These are phyloP conservation scores for Epinephelus lanceolatus DNA, from an alignment of 2,113 vertebrate genomes.

Conservation along the genomic window DNA sequence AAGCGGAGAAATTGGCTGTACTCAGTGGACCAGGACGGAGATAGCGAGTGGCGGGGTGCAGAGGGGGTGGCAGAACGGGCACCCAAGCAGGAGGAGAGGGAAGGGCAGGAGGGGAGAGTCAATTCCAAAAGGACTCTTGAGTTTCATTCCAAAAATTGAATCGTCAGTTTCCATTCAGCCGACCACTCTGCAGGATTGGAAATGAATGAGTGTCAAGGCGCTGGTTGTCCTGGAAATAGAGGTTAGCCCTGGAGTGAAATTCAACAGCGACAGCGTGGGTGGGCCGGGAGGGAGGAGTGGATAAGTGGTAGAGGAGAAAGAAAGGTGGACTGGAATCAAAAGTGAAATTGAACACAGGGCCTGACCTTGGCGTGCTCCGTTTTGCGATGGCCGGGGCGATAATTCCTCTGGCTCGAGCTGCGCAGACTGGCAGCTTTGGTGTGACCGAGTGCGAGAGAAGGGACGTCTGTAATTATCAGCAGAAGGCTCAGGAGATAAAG, in stretches of 20 bases:
- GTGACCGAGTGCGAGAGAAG: constrained; percentile 55
- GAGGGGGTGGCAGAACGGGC: constrained; percentile 39
- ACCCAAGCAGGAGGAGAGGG: constrained; percentile 22
- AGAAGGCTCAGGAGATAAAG: constrained; percentile 81
- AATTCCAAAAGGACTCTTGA: constrained; percentile 74
- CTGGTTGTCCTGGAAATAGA: constrained; percentile 71
- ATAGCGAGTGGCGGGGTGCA: constrained; percentile 60
- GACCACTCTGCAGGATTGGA: constrained; percentile 71
- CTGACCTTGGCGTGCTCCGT: constrained; percentile 78
- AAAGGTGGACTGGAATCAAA: constrained; percentile 77
- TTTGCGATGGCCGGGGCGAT: constrained; percentile 72
- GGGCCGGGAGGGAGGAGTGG: constrained; percentile 57
- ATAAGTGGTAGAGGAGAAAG: constrained; percentile 69
- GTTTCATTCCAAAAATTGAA: constrained; percentile 80
- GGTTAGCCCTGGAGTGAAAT: constrained; percentile 69
- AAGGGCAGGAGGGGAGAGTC: constrained; percentile 39
- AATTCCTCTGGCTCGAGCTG: constrained; percentile 67
- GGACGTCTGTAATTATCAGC: constrained; percentile 79
- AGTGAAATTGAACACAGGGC: constrained; percentile 80
- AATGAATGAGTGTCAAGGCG: constrained; percentile 74
- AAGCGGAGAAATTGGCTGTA: constrained; percentile 79
- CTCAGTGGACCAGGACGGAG: constrained; percentile 75
- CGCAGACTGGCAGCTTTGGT: constrained; percentile 59
- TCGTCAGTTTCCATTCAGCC: constrained; percentile 79
- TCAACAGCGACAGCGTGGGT: constrained; percentile 50